A percentile compares a stretch with the other conserved stretches of the same genome.
Conservation (phyloP, 1,140 invertebrate genomes). For the Brachionus rubens region DNA sequence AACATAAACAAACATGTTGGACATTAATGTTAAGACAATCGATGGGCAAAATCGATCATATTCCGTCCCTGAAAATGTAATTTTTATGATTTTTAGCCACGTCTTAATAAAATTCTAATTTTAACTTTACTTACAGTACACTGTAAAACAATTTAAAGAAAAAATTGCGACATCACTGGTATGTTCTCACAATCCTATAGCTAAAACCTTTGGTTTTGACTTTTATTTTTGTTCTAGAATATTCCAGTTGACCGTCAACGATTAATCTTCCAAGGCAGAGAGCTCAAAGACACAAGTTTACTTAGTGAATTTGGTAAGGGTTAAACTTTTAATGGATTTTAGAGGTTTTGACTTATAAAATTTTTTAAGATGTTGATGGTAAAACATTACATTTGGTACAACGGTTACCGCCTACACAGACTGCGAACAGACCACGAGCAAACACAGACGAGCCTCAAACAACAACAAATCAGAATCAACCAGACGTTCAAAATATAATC, state of each 20-base stretch:
- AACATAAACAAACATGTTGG: too few relatives aligned
- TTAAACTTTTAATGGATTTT: not conserved
- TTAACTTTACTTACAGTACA: slow-evolving; percentile 66
- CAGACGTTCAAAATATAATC: slow-evolving; percentile 52
- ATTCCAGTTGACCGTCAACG: slow-evolving; percentile 67
- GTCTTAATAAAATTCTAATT: not conserved
- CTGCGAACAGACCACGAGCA: not conserved
- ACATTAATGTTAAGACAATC: slow-evolving; percentile 83
- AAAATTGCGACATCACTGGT: slow-evolving; percentile 66
- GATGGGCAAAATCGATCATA: slow-evolving; percentile 84
- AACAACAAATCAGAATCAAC: slow-evolving; percentile 49
- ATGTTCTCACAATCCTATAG: too few relatives aligned
- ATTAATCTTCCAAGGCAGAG: slow-evolving; percentile 44
- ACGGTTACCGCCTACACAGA: slow-evolving; percentile 66
- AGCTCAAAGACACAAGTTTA: slow-evolving; percentile 16
- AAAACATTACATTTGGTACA: slow-evolving; percentile 92
- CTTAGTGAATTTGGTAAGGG: slow-evolving; percentile 76
- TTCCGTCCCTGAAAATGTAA: slow-evolving; percentile 80
- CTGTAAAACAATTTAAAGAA: slow-evolving; percentile 80
- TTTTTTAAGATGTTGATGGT: slow-evolving; percentile 73
- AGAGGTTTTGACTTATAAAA: not conserved
- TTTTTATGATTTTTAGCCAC: slow-evolving; percentile 43
- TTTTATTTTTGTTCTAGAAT: slow-evolving; percentile 55
- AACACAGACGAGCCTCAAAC: slow-evolving; percentile 37
- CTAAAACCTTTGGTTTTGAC: too few relatives aligned